These are phyloP conservation scores for Meloidogyne hapla DNA, from an alignment of 1,140 invertebrate species.

Conservation along the genomic window DNA sequence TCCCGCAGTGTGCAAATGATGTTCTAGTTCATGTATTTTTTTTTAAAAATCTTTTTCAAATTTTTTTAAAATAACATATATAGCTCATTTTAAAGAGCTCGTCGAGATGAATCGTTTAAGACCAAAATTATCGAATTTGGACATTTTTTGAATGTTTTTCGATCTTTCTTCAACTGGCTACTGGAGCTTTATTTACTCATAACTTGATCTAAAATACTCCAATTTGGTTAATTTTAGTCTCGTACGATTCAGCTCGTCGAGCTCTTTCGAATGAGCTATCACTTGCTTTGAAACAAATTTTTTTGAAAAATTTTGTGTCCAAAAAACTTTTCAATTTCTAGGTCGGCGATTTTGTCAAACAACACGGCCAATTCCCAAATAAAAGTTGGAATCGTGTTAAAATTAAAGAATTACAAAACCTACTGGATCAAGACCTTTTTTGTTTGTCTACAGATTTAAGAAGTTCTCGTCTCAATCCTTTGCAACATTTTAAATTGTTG, in stretches of 20 bases:
- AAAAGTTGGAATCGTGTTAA: conserved; percentile 28
- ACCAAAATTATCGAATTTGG: too few species aligned
- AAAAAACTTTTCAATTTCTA: neutral
- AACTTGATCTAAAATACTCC: too few species aligned
- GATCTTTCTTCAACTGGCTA: too few species aligned
- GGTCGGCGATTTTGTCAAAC: conserved; percentile 21
- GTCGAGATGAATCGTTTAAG: too few species aligned
- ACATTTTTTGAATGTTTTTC: neutral
- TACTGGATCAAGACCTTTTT: conserved; percentile 14
- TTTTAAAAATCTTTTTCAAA: neutral
- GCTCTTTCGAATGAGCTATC: too few species aligned
- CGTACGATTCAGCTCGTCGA: too few species aligned
- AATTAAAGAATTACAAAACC: conserved; percentile 19
- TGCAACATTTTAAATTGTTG: conserved; percentile 18
- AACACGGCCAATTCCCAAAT: conserved; percentile 12
- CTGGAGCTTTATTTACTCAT: too few species aligned
- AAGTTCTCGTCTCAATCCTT: conserved; percentile 16
- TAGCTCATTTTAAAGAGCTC: neutral
- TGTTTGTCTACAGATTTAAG: conserved; percentile 1
- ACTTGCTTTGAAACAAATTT: too few species aligned
- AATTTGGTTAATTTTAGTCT: too few species aligned
- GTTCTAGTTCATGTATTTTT: conserved; percentile 11
- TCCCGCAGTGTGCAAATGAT: conserved; percentile 22
- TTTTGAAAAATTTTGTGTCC: too few species aligned
- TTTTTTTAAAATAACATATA: neutral